Evolutionary conservation across 2,888 invertebrate species (phyloP), one percentile per base, ranked within the genome.

Genomic region (Hecatera dysodea): DNA sequence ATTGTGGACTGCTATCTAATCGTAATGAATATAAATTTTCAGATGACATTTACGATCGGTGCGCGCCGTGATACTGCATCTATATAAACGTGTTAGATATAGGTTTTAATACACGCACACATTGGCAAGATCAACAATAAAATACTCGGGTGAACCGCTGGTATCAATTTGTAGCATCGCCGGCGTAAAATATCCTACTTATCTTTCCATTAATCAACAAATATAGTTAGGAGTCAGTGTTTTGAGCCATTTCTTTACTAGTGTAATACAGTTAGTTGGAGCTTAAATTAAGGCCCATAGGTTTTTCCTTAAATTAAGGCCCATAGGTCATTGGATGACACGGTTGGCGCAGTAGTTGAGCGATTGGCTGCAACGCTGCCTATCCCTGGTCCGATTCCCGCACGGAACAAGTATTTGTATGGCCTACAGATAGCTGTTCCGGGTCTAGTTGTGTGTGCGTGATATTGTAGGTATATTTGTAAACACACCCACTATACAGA

Each of bases 11-110:
- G 91, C 93, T 95, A 95, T 95, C 95, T 95, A 95, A 95, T 95
- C 95, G 95, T 95, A 94, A 94, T 95, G 94, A 95, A 95, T 95
- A 96, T 96, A 96, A 95, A 96, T 96, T 95, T 95, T 94, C 93
- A 92, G 93, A 95, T 95, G 95, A 95, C 95, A 94, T 96, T 95
- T 95, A 96, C 94, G 95, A 95, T 93, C 94, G 91, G 88, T 90
- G 90, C 93, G 90, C 93, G 90, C 93, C 92, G 91, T 94, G 94
- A 93, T 94, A 94, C 92, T 89, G 92, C 91, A 91, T 93, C 93
- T 90, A 92, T 92, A 92, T 92, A 93, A 90, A 92, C 91, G 90
- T 91, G 92, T 93, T 91, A 91, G 93, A 92, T 90, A 87, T 88
- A 89, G 84, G 89, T 90, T 91, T 92, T 90, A 91, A 93, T 91